Percentiles rank a stretch among this genome's conserved stretches.
Evolutionary conservation across 2,888 invertebrate genomes (phyloP).

Genomic region (Nemurella pictetii): DNA sequence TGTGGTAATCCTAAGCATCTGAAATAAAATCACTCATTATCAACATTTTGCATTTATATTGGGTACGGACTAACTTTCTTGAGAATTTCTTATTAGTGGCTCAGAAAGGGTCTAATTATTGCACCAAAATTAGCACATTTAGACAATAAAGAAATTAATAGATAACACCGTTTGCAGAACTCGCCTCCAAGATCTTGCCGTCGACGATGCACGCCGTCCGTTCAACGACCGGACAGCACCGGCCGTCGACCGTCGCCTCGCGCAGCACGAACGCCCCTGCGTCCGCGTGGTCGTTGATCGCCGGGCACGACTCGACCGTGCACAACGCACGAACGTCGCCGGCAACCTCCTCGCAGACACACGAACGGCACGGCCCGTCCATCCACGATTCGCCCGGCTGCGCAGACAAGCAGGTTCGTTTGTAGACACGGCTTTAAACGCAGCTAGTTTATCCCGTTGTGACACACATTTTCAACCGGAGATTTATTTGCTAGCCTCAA

Average conservation of each 20-base stretch:
- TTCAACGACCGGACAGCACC: constrained; percentile 66
- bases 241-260: constrained; percentile 57
- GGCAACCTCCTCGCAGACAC: constrained; percentile 57
- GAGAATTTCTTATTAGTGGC: too few species aligned
- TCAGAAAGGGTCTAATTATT: too few species aligned
- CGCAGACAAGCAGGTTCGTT: background rate
- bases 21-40: too few species aligned
- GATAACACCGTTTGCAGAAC: too few species aligned
- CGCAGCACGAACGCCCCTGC: constrained; percentile 61
- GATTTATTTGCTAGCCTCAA: too few species aligned
- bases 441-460: background rate
- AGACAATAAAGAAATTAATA: too few species aligned
- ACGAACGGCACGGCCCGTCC: constrained; percentile 71
- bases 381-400: constrained; percentile 65
- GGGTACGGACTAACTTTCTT: too few species aligned
- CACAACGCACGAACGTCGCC: constrained; percentile 55
- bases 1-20: too few species aligned
- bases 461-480: too few species aligned
- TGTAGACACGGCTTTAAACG: background rate
- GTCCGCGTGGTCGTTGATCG: constrained; percentile 52
- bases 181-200: constrained; percentile 47
- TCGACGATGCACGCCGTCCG: constrained; percentile 62
- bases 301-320: constrained; percentile 57
- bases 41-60: too few species aligned
- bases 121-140: too few species aligned